Evolutionary conservation across 2,797 vertebrate species (phyloP), one percentile per base, ranked within the genome.

Genomic region (Myotis pilosus): DNA sequence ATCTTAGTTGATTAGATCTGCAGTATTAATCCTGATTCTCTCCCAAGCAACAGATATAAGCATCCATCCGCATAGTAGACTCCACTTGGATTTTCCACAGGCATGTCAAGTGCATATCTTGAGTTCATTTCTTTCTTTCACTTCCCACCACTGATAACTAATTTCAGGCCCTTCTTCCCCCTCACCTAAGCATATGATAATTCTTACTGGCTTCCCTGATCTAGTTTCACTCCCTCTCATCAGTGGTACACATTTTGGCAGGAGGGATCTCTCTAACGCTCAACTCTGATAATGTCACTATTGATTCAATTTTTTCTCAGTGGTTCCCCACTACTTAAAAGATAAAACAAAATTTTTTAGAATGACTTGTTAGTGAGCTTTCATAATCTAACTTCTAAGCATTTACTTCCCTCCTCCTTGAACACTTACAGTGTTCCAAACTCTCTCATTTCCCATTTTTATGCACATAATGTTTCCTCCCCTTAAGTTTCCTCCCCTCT

Each of bases 341-440:
- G 3, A 55, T 71, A 93, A 94, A 81, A 82, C 1, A 62, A 89
- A 84, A 57, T 90, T 68, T 13, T 92, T 94, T 81, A 64, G 33
- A 49, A 92, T 74, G 64, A 47, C n/a, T 87, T 76, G 49, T 16
- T 84, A 75, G 74, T 47, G 38, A n/a, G 2, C 20, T 60, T 78
- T 71, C 41, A 47, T 66, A 74, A 44, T 47, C 28, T 79, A 90
- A 90, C 20, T 86, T 68, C 28, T 64, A 79, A 72, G 17, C 22
- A 13, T 75, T 91, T 4, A 49, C 13, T 28, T 84, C 53, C 82
- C 38, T 49, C 20, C 7, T 91, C 6, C 55, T 85, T 92, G 30
- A 82, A 69, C 1, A 44, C 23, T n/a, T 41, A 12, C 49, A 53
- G 36, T 60, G 9, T 16, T 38, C 22, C n/a, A 80, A 91, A 87